Evolutionary conservation across 2,113 vertebrate genomes (phyloP).

Genomic region (Morone chrysops): DNA sequence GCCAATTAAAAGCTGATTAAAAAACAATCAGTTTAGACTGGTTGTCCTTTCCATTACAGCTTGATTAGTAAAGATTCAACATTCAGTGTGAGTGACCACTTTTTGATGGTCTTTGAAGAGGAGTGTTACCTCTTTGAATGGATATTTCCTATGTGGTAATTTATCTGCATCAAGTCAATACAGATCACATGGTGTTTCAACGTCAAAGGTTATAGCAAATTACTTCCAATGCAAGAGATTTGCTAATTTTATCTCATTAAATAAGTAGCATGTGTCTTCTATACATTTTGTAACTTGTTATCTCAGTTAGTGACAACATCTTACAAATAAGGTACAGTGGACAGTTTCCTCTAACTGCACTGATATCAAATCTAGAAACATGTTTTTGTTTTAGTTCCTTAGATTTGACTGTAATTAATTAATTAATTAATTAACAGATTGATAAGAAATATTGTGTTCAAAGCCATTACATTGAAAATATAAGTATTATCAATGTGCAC

Average conservation of each 20-base stretch:
- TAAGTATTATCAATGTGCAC: conserved; percentile 11
- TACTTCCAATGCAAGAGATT: neutral
- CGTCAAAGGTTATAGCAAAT: neutral
- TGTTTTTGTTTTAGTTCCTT: neutral
- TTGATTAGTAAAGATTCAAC: conserved; percentile 27
- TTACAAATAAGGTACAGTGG: neutral
- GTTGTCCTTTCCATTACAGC: conserved; percentile 53
- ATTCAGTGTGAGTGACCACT: conserved; percentile 1
- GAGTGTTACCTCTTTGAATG: neutral
- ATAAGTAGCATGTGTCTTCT: too few species aligned
- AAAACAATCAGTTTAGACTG: conserved; percentile 60
- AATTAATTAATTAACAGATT: too few species aligned
- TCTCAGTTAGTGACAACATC: neutral
- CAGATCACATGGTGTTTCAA: neutral
- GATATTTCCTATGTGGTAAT: conserved; percentile 12
- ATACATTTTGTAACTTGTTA: neutral
- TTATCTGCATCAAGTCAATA: conserved; percentile 9
- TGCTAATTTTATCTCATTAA: neutral
- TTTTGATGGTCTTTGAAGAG: conserved; percentile 17
- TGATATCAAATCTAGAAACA: neutral
- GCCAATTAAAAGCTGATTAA: conserved; percentile 64
- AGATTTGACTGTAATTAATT: neutral
- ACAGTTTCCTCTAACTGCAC: neutral
- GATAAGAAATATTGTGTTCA: neutral
- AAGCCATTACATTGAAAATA: neutral